These are phyloP conservation scores for Noctua fimbriata DNA, from an alignment of 2,888 invertebrate species.

Conservation along the genomic window DNA sequence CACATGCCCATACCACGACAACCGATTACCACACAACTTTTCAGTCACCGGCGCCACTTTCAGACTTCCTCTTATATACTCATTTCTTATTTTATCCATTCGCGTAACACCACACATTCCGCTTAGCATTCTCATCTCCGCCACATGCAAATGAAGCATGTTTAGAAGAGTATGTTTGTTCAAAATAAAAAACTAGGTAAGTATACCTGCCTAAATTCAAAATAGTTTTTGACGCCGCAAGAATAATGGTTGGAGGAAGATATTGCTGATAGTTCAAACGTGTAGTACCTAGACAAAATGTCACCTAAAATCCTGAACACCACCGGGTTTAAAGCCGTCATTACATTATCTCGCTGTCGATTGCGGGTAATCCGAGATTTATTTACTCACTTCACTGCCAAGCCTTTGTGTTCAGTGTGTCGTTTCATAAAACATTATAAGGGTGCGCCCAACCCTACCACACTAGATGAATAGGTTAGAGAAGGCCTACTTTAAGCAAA, in stretches of 20 bases:
- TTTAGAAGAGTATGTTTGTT: not conserved
- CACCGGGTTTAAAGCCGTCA: slow-evolving; percentile 43
- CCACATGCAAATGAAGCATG: no score
- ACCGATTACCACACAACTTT: no score
- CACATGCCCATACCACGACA: no score
- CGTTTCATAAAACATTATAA: slow-evolving; percentile 59
- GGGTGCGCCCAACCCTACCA: slow-evolving; percentile 43
- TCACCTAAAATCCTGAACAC: not conserved
- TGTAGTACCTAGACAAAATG: slow-evolving; percentile 21
- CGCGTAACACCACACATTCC: no score
- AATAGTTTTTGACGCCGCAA: not conserved
- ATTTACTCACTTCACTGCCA: slow-evolving; percentile 66
- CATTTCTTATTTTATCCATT: no score
- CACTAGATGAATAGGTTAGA: not conserved
- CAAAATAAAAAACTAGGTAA: not conserved
- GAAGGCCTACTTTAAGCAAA: slow-evolving; percentile 17
- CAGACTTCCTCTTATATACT: no score
- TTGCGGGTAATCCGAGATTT: slow-evolving; percentile 68
- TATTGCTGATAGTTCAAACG: not conserved
- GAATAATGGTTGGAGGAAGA: not conserved
- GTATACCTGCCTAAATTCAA: not conserved
- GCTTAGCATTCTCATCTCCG: no score
- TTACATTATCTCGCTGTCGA: slow-evolving; percentile 66
- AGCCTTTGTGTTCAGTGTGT: slow-evolving; percentile 61
- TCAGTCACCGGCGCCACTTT: no score